Evolutionary conservation across 2,888 invertebrate genomes (phyloP), one percentile per base, ranked within the genome.

Genomic region (Hipparchia semele): DNA sequence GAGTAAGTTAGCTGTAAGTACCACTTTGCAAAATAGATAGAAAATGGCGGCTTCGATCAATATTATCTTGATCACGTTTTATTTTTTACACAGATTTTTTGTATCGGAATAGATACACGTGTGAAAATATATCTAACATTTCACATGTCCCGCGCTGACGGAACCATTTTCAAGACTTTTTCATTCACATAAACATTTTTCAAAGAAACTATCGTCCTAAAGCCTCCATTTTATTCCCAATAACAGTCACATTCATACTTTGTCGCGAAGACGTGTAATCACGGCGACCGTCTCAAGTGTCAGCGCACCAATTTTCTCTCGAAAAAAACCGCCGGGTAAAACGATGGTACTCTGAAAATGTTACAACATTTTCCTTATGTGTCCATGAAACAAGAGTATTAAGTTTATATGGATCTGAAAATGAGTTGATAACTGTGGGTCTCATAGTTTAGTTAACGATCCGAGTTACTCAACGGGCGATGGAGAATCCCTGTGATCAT

Each of bases 231-330:
- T 65, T 65, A 65, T 23, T 65, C 12, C 65, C 65, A 53, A 65
- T 65, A 65, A 65, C 51, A 53, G 65, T 65, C 65, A 65, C 65
- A 53, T 65, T 65, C 65, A 65, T 53, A 65, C 65, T 65, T 65
- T 53, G 53, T 53, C 65, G 65, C 12, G 33, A 65, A 65, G 33
- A 65, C 65, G 33, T 53, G 65, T 53, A 65, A 53, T 65, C 65
- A 65, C 33, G 51, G 53, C 64, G 23, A 3, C 58, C 53, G 65
- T 65, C 65, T 65, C 65, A 33, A 65, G 65, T 65, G 53, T 65
- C 65, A 53, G 65, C 65, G 23, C 51, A 53, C 65, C 53, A 65
- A 65, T 65, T 65, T 65, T 12, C 65, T 53, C 65, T 65, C 6
- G 53, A 62, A 23, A 65, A 60, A 65, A 53, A 65, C 65, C 39